Conservation (phyloP, 1,140 invertebrate genomes). For the Danaus melanippus region DNA sequence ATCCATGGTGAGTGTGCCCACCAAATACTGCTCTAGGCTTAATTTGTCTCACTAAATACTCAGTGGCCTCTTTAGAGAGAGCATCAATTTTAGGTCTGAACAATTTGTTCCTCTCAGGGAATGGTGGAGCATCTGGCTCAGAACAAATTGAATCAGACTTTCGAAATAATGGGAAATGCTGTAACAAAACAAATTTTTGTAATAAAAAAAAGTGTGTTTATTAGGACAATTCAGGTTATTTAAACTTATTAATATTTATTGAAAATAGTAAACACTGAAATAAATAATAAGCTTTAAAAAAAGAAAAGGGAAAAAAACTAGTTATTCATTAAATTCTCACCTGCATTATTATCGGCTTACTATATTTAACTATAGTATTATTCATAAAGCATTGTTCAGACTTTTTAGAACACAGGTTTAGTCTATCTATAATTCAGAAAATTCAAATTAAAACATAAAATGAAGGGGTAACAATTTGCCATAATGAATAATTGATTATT, state of each 20-base stretch:
- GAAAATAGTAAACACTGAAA: no score
- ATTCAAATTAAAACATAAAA: no score
- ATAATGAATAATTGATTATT: conserved; percentile 11
- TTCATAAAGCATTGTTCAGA: conserved; percentile 23
- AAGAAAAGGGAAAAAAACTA: background rate
- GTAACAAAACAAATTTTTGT: conserved; percentile 22
- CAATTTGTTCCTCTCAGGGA: conserved; percentile 72
- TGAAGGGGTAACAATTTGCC: no score
- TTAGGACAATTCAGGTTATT: no score
- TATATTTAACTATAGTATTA: conserved; percentile 30
- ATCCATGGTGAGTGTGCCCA: conserved; percentile 95
- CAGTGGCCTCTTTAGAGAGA: conserved; percentile 86
- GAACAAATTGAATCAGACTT: conserved; percentile 87
- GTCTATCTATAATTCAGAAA: conserved; percentile 22
- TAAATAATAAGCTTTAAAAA: no score
- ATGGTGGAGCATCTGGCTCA: conserved; percentile 86
- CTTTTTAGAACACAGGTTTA: conserved; percentile 32
- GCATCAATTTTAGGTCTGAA: conserved; percentile 91
- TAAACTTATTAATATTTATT: no score
- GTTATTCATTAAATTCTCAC: conserved; percentile 19
- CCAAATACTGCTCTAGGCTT: conserved; percentile 88
- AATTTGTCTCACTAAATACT: conserved; percentile 79
- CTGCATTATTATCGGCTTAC: conserved; percentile 49
- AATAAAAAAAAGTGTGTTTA: no score
- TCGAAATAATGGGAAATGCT: conserved; percentile 96